These are phyloP conservation scores for Carettochelys insculpta DNA, from an alignment of 2,113 vertebrate genomes.

Conservation along the genomic window DNA sequence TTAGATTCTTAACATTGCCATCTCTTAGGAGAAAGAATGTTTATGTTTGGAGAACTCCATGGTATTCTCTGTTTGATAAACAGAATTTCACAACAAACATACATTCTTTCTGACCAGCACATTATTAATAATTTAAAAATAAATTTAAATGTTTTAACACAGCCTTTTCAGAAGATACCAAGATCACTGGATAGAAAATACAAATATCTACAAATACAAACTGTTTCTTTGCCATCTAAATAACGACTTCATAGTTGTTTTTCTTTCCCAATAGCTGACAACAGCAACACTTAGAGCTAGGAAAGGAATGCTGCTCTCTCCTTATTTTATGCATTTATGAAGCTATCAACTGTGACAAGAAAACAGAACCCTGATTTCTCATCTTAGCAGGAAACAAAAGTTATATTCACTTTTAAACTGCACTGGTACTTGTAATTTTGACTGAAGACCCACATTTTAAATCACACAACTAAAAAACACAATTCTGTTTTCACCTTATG, in stretches of 20 bases:
- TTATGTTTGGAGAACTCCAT: not conserved
- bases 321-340: not conserved
- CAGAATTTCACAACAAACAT: not conserved
- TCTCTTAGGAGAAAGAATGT: not conserved
- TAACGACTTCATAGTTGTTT: not conserved
- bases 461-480: not conserved
- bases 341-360: not conserved
- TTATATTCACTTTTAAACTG: not conserved
- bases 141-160: not conserved
- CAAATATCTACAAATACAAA: not conserved
- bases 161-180: not conserved
- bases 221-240: not conserved
- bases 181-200: not conserved
- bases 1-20: not conserved
- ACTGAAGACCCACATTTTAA: not conserved
- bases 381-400: not conserved
- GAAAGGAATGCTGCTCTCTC: not conserved
- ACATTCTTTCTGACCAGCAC: not conserved
- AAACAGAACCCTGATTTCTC: rapidly evolving
- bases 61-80: not conserved
- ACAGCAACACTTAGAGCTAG: rapidly evolving
- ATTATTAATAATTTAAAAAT: not conserved
- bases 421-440: not conserved
- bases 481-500: too few species aligned
- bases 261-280: not conserved